Base-by-base conservation (phyloP, 2,797 vertebrate genomes). In the Capromys pilorides region DNA sequence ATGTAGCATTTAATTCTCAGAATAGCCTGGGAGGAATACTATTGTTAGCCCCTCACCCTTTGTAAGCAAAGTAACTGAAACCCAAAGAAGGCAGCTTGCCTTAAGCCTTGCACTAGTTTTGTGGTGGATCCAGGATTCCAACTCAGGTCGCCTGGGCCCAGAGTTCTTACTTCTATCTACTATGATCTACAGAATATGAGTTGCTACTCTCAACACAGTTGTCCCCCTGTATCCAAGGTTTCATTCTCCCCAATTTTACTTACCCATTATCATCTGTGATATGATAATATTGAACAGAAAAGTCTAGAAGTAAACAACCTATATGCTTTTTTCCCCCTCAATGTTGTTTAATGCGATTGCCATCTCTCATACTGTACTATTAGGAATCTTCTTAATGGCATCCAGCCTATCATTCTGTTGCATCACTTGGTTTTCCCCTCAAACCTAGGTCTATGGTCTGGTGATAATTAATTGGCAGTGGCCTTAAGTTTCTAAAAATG, bases 201-300 rank as follows among this genome's bases (percentile, higher is more conserved):
- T 5, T 6, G 33, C 36, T 4, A 0, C 26, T 0, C 11, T 0
- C 11, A 0, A 2, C 6, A 5, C 5, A 22, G 1, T 6, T 59
- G 36, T 59, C 12, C 19, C 10, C 28, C 62, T 45, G 45, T 45
- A 79, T 61, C 3, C 31, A 21, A 45, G 51, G 13, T 49, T 71
- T 45, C 24, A 31, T 26, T 61, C 18, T 24, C 6, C 88, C 41
- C 64, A 62, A 22, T 71, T 90, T 81, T 36, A 26, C 31, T 39
- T n/a, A 45, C 78, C 13, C 51, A 45, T 6, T 1, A 21, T 71
- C 51, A 71, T 2, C 78, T 26, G 36, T 9, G 36, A 36, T 31
- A 41, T 90, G 41, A 77, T 26, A 77, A 49, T 77, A 77, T 77
- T 49, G 49, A 75, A 77, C 18, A 1, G 73, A 49, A 77, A 59